Conservation (phyloP, 2,113 vertebrate species). For the Amphiprion percula region DNA sequence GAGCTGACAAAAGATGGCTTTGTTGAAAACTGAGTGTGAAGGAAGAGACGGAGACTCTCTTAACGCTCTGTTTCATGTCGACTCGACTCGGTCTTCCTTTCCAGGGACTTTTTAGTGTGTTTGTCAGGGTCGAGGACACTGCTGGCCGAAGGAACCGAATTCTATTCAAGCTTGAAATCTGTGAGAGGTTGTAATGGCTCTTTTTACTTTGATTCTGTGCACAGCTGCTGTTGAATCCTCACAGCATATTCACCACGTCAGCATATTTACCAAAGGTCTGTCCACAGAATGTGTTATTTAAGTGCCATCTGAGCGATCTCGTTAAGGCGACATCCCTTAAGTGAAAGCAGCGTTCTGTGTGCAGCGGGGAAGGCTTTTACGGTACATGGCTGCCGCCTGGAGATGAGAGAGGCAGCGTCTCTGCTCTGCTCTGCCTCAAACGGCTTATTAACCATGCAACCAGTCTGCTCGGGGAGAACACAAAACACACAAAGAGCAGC, state of each 20-base stretch:
- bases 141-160: constrained; percentile 11
- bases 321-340: constrained; percentile 14
- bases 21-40: constrained; percentile 55
- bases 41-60: constrained; percentile 5
- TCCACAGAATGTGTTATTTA: constrained; percentile 6
- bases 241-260: not conserved
- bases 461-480: constrained; percentile 25
- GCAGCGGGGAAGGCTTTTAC: not conserved
- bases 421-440: constrained; percentile 17
- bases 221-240: constrained; percentile 1
- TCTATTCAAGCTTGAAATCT: not conserved
- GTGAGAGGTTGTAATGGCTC: not conserved
- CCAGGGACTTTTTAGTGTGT: not conserved
- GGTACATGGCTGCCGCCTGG: not conserved
- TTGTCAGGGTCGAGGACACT: constrained; percentile 8
- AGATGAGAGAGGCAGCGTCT: constrained; percentile 20
- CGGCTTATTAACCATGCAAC: constrained; percentile 60
- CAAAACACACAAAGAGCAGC: constrained; percentile 64
- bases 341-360: constrained; percentile 16
- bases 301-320: constrained; percentile 5
- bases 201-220: not conserved
- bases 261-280: not conserved
- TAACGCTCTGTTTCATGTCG: constrained; percentile 34
- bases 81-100: constrained; percentile 14
- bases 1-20: constrained; percentile 67